These are phyloP conservation scores for Eubucco bourcierii DNA, from an alignment of 2,113 vertebrate species.

Conservation along the genomic window DNA sequence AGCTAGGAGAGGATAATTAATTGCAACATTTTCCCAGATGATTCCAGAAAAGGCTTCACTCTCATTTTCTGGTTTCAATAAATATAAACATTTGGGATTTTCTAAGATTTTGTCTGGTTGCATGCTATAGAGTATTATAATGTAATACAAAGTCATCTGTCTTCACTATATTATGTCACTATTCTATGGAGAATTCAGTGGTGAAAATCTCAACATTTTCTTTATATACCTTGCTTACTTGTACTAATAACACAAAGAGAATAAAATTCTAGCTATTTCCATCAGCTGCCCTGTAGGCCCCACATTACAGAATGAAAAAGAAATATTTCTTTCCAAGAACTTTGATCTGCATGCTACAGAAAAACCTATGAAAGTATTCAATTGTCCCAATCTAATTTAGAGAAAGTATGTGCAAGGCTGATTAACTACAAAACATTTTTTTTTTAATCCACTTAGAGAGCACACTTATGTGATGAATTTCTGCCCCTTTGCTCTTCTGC, in stretches of 20 bases:
- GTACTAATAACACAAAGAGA: neutral
- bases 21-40: neutral
- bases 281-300: neutral
- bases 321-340: neutral
- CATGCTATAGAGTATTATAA: neutral
- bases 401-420: neutral
- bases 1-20: neutral
- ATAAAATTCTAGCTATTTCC: neutral
- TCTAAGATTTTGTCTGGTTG: neutral
- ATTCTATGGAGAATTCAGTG: neutral
- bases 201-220: neutral
- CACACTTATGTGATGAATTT: neutral
- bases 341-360: neutral
- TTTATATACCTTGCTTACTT: neutral
- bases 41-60: neutral
- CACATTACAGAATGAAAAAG: neutral
- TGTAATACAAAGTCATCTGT: neutral
- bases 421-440: neutral
- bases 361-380: neutral
- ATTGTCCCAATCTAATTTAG: neutral
- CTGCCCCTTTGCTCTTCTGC: too few species aligned
- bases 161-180: neutral
- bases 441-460: neutral
- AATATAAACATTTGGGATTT: neutral
- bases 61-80: neutral